These are phyloP conservation scores for Eueides isabella DNA, from an alignment of 1,140 invertebrate genomes.

Conservation along the genomic window DNA sequence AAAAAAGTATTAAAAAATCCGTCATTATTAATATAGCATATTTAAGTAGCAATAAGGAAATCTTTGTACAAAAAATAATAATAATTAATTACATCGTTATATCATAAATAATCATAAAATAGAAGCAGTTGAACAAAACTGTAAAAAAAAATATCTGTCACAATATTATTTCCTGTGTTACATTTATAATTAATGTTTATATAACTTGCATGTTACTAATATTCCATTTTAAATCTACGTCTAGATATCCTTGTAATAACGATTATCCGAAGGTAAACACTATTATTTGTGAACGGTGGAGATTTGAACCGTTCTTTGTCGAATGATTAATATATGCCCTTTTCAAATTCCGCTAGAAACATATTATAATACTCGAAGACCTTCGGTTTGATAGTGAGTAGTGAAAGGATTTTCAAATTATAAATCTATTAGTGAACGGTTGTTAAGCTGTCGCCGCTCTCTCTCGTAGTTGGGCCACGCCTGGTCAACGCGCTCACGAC, in stretches of 20 bases:
- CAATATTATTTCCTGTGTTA: neutral
- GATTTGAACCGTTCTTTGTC: neutral
- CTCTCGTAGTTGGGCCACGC: conserved; percentile 53
- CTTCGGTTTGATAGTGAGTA: conserved; percentile 26
- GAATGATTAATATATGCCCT: conserved; percentile 7
- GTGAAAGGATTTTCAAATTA: conserved; percentile 30
- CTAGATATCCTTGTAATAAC: conserved; percentile 8
- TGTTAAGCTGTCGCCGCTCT: conserved; percentile 34
- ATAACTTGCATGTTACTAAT: neutral
- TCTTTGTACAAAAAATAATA: neutral
- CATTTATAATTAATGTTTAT: neutral
- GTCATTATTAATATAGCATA: neutral
- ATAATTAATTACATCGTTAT: neutral
- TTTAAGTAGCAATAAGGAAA: conserved; percentile 14
- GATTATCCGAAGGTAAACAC: conserved; percentile 1
- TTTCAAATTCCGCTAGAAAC: conserved; percentile 11
- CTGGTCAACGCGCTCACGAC: conserved; percentile 70
- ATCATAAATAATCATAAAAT: neutral
- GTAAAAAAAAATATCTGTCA: neutral
- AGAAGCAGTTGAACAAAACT: neutral
- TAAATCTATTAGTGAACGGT: conserved; percentile 31
- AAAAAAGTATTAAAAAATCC: neutral
- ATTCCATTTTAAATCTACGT: neutral
- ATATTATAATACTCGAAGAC: conserved; percentile 17
- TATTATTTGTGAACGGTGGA: neutral